Conservation (phyloP, 2,888 invertebrate genomes). For the Anarsia innoxiella region DNA sequence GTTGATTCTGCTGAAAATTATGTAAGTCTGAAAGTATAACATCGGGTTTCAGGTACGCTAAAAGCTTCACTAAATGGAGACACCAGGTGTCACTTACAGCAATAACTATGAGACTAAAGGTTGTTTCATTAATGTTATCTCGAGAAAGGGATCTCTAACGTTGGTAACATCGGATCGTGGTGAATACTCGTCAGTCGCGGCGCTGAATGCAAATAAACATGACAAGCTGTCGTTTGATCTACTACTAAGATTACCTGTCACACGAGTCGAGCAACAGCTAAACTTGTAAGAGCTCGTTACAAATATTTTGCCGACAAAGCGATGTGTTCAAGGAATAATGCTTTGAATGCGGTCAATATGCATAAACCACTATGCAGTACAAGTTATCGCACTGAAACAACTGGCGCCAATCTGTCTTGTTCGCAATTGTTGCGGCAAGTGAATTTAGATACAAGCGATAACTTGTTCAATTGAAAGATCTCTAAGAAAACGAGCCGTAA, state of each 20-base stretch:
- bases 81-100: constrained; percentile 15
- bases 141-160: constrained; percentile 12
- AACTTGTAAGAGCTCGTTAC: constrained; percentile 43
- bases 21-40: constrained; percentile 10
- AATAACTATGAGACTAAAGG: constrained; percentile 5
- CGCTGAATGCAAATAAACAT: constrained; percentile 57
- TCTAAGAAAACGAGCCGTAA: constrained; percentile 73
- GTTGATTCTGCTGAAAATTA: constrained; percentile 9
- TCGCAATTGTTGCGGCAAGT: constrained; percentile 35
- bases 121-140: constrained; percentile 4
- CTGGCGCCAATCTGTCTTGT: constrained; percentile 44
- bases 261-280: constrained; percentile 45
- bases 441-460: constrained; percentile 66
- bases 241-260: constrained; percentile 61
- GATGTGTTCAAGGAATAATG: constrained; percentile 64
- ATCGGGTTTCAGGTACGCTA: constrained; percentile 27
- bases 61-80: constrained; percentile 25
- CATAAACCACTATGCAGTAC: constrained; percentile 58
- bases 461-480: constrained; percentile 59
- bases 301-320: constrained; percentile 60
- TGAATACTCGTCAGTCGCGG: not conserved
- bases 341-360: constrained; percentile 60
- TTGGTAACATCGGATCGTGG: not conserved
- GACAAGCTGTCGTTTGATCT: constrained; percentile 47
- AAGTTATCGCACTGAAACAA: constrained; percentile 63